Conservation (phyloP, 2,888 invertebrate genomes). For the Ptycholaimellus sp. region DNA sequence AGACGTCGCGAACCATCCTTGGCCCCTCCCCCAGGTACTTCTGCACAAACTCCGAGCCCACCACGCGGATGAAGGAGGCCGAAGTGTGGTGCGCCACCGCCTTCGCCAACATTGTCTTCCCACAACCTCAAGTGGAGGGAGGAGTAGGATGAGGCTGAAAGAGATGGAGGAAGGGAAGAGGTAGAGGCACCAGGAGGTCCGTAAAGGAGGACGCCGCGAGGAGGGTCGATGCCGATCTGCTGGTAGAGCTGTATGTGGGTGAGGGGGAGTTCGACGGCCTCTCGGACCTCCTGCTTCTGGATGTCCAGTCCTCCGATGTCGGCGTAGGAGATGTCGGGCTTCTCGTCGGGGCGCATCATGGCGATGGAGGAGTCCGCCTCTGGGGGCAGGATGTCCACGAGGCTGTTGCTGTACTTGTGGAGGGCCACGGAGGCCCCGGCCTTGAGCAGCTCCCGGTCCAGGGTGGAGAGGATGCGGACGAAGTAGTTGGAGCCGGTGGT, state of each 20-base stretch:
- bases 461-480: constrained; percentile 87
- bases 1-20: constrained; percentile 95
- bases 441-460: constrained; percentile 82
- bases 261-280: constrained; percentile 87
- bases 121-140: constrained; percentile 40
- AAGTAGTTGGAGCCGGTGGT: constrained; percentile 93
- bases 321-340: constrained; percentile 79
- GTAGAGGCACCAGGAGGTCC: constrained; percentile 56
- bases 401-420: constrained; percentile 97
- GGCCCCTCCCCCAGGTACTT: constrained; percentile 97
- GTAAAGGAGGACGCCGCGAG: constrained; percentile 88
- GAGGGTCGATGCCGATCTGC: constrained; percentile 90
- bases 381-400: constrained; percentile 92
- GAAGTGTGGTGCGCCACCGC: constrained; percentile 32
- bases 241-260: constrained; percentile 95
- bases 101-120: constrained; percentile 97
- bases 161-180: too few species aligned
- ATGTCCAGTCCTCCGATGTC: constrained; percentile 99
- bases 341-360: constrained; percentile 55
- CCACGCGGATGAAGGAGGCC: constrained; percentile 91
- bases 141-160: too few species aligned
- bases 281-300: constrained; percentile 93
- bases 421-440: constrained; percentile 93
- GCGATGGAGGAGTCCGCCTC: constrained; percentile 97
- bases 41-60: constrained; percentile 97